Conservation (phyloP, 2,888 invertebrate genomes). For the Meteorus colon region DNA sequence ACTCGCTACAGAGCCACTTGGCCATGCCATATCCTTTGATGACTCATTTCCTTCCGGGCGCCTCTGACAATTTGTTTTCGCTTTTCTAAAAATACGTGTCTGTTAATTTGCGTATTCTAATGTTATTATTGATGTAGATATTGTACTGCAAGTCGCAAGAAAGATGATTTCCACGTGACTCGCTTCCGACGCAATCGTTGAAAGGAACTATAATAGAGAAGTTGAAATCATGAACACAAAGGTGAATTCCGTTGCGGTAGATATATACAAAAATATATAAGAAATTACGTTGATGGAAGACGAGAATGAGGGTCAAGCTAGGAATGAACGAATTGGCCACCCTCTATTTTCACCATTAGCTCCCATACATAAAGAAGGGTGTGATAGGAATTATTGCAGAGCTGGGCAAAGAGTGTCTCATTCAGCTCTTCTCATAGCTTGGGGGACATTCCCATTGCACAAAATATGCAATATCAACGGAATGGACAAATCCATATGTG, state of each 20-base stretch:
- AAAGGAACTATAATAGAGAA: not conserved
- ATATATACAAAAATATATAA: constrained; percentile 3
- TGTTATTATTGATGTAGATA: not conserved
- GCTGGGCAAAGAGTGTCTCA: constrained; percentile 34
- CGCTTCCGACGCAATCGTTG: not conserved
- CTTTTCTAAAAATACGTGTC: constrained; percentile 59
- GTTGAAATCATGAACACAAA: not conserved
- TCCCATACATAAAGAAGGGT: constrained; percentile 11
- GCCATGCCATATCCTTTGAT: constrained; percentile 61
- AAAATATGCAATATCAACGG: not conserved
- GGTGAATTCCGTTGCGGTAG: constrained; percentile 4
- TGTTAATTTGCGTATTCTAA: not conserved
- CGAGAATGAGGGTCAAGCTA: constrained; percentile 31
- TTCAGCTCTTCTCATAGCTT: constrained; percentile 29
- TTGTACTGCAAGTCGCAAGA: not conserved
- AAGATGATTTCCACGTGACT: constrained; percentile 14
- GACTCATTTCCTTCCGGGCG: constrained; percentile 59
- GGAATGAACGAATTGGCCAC: constrained; percentile 27
- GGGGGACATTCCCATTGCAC: constrained; percentile 14
- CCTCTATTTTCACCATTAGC: constrained; percentile 36
- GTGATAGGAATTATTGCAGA: not conserved
- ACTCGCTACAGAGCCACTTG: constrained; percentile 66
- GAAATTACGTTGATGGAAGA: constrained; percentile 21
- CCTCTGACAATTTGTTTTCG: constrained; percentile 63
- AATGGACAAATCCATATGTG: not conserved